Evolutionary conservation across 2,797 vertebrate genomes (phyloP).

Genomic region (Gadopsis marmoratus): DNA sequence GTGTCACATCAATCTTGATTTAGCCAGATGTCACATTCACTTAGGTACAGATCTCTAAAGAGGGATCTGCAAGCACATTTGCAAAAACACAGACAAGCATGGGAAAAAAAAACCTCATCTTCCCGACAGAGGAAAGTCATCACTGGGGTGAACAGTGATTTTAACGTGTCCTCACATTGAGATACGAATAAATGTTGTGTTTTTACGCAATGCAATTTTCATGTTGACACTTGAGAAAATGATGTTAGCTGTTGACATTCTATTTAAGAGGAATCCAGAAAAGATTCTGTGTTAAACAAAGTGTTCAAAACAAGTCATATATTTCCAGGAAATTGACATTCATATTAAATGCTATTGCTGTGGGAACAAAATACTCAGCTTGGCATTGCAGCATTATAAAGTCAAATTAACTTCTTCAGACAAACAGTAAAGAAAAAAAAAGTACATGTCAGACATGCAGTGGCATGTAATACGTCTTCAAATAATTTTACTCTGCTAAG

Average conservation of each 20-base stretch:
- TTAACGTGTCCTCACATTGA: slow-evolving; percentile 31
- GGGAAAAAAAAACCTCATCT: slow-evolving; percentile 34
- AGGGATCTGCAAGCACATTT: slow-evolving; percentile 56
- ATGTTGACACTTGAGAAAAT: slow-evolving; percentile 17
- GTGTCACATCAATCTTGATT: slow-evolving; percentile 89
- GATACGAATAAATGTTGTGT: slow-evolving; percentile 8
- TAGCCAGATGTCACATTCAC: slow-evolving; percentile 84
- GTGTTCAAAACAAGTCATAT: neutral
- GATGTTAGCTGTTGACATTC: slow-evolving; percentile 9
- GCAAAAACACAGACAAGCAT: slow-evolving; percentile 61
- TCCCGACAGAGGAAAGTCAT: slow-evolving; percentile 50
- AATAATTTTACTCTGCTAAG: neutral
- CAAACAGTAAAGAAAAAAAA: neutral
- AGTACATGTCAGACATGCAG: neutral
- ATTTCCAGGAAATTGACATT: slow-evolving; percentile 15
- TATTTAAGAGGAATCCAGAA: neutral
- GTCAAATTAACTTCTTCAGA: neutral
- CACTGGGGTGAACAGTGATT: slow-evolving; percentile 32
- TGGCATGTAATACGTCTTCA: neutral
- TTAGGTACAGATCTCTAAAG: slow-evolving; percentile 80
- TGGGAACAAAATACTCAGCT: neutral
- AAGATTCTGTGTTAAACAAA: slow-evolving; percentile 6
- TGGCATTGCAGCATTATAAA: neutral
- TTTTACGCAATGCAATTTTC: slow-evolving; percentile 10
- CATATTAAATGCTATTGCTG: neutral